phyloP scores from a whole-genome alignment of 2,113 vertebrate genomes.

The Tenebrosternarchus preto region DNA sequence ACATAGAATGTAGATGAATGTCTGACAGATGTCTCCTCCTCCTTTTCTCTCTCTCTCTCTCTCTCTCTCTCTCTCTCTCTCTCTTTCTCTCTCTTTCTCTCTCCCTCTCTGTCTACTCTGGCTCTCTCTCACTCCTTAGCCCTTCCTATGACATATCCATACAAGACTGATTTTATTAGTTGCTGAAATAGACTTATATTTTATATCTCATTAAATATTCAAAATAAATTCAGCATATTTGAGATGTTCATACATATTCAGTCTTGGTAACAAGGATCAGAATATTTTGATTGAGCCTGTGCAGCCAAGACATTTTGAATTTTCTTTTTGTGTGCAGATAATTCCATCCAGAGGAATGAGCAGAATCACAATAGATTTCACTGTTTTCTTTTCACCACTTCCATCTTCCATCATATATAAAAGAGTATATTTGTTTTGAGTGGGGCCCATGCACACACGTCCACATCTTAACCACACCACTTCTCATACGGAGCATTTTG shows the following conservation, averaged over 20 bases:
- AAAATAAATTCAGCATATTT: conserved; percentile 84
- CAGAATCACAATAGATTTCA: conserved; percentile 81
- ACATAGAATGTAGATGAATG: conserved; percentile 76
- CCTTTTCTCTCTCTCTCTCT: conserved; percentile 63
- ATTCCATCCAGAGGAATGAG: conserved; percentile 77
- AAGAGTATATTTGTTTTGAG: conserved; percentile 59
- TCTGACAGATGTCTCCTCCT: conserved; percentile 61
- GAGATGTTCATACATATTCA: conserved; percentile 82
- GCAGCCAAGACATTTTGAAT: conserved; percentile 76
- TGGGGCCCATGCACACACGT: conserved; percentile 24
- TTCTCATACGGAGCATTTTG: conserved; percentile 37
- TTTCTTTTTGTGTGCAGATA: conserved; percentile 76
- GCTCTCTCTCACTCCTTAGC: conserved; percentile 55
- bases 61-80: conserved; percentile 24
- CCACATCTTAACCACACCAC: conserved; percentile 35
- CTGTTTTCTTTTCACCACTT: conserved; percentile 64
- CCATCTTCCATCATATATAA: conserved; percentile 69
- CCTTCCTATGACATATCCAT: conserved; percentile 75
- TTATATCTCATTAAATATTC: conserved; percentile 85
- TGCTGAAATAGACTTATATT: conserved; percentile 81
- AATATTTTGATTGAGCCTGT: conserved; percentile 80
- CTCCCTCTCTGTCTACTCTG: conserved; percentile 30
- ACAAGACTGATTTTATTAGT: conserved; percentile 81
- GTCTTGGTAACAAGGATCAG: conserved; percentile 78
- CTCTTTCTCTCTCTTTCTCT: conserved; percentile 45